phyloP scores from a whole-genome alignment of 2,113 vertebrate species.

The Campylomormyrus tamandua region DNA sequence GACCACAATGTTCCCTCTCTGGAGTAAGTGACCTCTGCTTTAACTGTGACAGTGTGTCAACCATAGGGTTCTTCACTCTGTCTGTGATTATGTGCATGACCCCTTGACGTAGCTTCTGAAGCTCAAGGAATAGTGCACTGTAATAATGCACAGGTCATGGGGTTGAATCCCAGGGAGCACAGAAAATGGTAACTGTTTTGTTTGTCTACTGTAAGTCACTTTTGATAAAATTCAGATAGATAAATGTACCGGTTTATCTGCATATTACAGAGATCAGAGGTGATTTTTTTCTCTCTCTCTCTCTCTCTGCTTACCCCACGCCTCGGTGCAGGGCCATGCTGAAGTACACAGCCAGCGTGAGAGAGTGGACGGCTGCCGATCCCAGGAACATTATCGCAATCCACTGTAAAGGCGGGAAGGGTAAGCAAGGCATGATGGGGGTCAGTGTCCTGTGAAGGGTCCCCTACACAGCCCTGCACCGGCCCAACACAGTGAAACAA shows the following conservation, averaged over 20 bases:
- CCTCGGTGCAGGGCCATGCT: constrained; percentile 75
- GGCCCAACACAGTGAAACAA: background rate
- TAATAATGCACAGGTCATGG: background rate
- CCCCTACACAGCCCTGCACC: background rate
- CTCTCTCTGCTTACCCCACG: background rate
- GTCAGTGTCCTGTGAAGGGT: background rate
- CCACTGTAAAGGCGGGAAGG: constrained; percentile 97
- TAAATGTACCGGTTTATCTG: background rate
- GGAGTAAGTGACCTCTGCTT: constrained; percentile 59
- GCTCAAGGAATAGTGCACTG: background rate
- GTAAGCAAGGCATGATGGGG: constrained; percentile 44
- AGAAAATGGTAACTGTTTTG: background rate
- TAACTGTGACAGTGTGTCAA: background rate
- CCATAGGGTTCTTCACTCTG: background rate
- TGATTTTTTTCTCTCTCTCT: too few relatives aligned
- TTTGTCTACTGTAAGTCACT: background rate
- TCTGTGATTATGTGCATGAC: background rate
- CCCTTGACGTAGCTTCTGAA: background rate
- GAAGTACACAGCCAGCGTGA: constrained; percentile 70
- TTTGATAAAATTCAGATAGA: background rate
- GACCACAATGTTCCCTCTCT: constrained; percentile 88
- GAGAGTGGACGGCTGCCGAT: constrained; percentile 78
- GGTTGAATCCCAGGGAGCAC: background rate
- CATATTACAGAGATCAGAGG: background rate
- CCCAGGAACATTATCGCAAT: constrained; percentile 73